phyloP scores from a whole-genome alignment of 2,113 vertebrate genomes.

The Lampris incognitus region DNA sequence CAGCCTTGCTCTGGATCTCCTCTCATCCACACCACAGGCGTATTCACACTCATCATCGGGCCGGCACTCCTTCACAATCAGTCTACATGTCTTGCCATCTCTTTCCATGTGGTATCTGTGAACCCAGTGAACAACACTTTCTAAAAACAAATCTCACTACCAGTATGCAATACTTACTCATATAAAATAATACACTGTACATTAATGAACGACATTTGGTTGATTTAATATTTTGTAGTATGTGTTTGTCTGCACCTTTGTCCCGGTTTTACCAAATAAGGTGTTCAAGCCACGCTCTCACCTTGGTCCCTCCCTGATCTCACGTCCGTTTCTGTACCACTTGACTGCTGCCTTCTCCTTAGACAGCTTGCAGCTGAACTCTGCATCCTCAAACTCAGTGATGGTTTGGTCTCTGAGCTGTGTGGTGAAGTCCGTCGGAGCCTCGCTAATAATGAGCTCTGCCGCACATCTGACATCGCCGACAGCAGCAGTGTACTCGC shows the following conservation, averaged over 20 bases:
- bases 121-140: slow-evolving; percentile 10
- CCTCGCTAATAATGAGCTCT: slow-evolving; percentile 95
- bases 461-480: slow-evolving; percentile 92
- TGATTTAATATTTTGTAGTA: neutral
- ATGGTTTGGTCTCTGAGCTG: slow-evolving; percentile 94
- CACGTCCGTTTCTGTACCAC: slow-evolving; percentile 95
- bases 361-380: slow-evolving; percentile 93
- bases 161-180: neutral
- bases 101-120: slow-evolving; percentile 93
- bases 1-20: slow-evolving; percentile 92
- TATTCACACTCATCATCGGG: slow-evolving; percentile 98
- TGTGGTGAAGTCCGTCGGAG: slow-evolving; percentile 92
- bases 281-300: slow-evolving; percentile 54
- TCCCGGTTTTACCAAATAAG: neutral
- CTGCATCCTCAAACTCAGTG: slow-evolving; percentile 96
- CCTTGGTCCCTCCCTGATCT: slow-evolving; percentile 95
- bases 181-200: too few relatives aligned
- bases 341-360: slow-evolving; percentile 93
- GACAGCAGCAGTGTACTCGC: slow-evolving; percentile 91
- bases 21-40: slow-evolving; percentile 95
- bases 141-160: neutral
- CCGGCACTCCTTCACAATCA: slow-evolving; percentile 92
- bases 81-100: slow-evolving; percentile 89
- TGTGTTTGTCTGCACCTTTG: too few relatives aligned
- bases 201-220: neutral